Conservation (phyloP, 2,888 invertebrate species). For the Mactromeris polynyma region DNA sequence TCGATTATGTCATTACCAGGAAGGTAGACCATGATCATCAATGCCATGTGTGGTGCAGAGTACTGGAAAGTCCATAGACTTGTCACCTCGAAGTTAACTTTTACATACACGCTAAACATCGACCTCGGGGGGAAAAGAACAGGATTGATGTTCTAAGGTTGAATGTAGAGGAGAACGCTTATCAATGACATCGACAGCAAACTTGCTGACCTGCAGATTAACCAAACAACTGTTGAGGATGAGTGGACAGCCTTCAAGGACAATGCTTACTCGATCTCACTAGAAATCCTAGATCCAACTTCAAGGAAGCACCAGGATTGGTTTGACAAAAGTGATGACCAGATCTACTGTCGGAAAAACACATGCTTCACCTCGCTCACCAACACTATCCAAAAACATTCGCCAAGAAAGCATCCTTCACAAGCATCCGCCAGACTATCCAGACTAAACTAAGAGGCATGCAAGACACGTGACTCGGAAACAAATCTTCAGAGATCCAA, state of each 20-base stretch:
- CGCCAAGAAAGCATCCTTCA: neutral
- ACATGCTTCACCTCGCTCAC: neutral
- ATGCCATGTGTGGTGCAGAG: no score
- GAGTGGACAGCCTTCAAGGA: neutral
- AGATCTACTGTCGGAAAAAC: neutral
- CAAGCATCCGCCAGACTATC: neutral
- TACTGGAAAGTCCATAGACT: no score
- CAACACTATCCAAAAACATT: neutral
- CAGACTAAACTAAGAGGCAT: neutral
- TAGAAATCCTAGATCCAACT: neutral
- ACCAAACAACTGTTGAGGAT: neutral
- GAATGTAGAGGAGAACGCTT: no score
- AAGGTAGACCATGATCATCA: no score
- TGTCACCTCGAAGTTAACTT: no score
- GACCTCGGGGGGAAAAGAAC: no score
- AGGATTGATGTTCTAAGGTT: no score
- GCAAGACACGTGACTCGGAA: no score
- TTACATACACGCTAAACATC: no score
- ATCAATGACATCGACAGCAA: neutral
- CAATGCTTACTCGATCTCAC: neutral
- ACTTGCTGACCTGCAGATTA: neutral
- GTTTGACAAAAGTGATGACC: neutral
- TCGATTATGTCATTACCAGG: no score
- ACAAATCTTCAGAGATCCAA: no score
- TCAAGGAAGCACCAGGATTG: neutral